Evolutionary conservation across 1,140 invertebrate species (phyloP), one percentile per base, ranked within the genome.

Genomic region (Rhynchophorus ferrugineus): DNA sequence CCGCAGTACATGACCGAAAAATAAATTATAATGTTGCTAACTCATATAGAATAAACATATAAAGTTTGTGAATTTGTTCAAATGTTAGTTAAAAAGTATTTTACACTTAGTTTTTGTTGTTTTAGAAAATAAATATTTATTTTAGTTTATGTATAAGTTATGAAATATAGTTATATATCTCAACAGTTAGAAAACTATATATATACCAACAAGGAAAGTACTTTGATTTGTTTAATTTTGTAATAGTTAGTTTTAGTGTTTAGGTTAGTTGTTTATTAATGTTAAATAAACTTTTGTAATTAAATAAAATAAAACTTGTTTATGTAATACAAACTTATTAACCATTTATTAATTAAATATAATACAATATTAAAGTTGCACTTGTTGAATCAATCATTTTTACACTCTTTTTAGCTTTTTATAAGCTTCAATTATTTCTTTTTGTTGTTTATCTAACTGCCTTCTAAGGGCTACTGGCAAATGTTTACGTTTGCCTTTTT

Each of bases 371-470:
- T n/a, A n/a, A n/a, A n/a, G n/a, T n/a, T n/a, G n/a, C n/a, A n/a
- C n/a, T n/a, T n/a, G n/a, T n/a, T n/a, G n/a, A n/a, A n/a, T n/a
- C n/a, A n/a, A n/a, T n/a, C n/a, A n/a, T n/a, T n/a, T n/a, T n/a
- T n/a, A n/a, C n/a, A n/a, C n/a, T n/a, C n/a, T n/a, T 65, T 81
- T 81, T 17, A 82, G 50, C 45, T 63, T 59, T 59, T 75, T 77
- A 57, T 83, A 83, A 2, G 79, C 78, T 52, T 75, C 72, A 54
- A 84, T 75, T 17, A 73, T 73, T 61, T 77, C 74, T 8, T 68
- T 67, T 49, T 78, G 76, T 51, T 78, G 73, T 49, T 75, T 73
- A 61, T 83, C 80, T 29, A 79, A 60, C 50, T 76, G 73, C 51
- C 70, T 69, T 33, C 79, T 72, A 44, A 79, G 72, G 0, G 69